A percentile compares a stretch with the other conserved stretches of the same genome.
Conservation (phyloP, 2,888 invertebrate species). For the Epiperipatus broadwayi region DNA sequence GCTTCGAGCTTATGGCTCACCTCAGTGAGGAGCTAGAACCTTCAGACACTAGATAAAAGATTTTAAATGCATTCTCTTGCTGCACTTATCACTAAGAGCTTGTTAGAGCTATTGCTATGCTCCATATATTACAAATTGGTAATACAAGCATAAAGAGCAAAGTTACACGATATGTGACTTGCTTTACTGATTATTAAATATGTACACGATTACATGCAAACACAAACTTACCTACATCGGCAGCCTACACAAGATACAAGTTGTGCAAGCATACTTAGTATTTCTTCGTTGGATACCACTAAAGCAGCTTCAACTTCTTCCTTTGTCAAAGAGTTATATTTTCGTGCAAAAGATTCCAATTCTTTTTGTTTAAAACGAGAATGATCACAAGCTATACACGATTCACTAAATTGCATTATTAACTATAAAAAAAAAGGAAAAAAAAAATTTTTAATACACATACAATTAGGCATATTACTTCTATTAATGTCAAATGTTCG, state of each 20-base stretch:
- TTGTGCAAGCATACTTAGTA: slow-evolving; percentile 64
- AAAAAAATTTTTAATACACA: slow-evolving; percentile 1
- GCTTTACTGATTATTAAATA: background rate
- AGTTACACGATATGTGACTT: no score
- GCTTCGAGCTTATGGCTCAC: no score
- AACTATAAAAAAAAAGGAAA: slow-evolving; percentile 40
- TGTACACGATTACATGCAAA: background rate
- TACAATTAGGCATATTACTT: no score
- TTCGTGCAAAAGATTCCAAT: slow-evolving; percentile 61
- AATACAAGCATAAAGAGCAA: no score
- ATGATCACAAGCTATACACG: slow-evolving; percentile 62
- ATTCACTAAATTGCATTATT: slow-evolving; percentile 74
- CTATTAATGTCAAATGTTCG: no score
- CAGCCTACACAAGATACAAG: slow-evolving; percentile 87
- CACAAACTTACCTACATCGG: slow-evolving; percentile 52
- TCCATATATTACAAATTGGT: no score
- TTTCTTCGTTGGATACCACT: slow-evolving; percentile 59
- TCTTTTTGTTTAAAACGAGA: slow-evolving; percentile 47
- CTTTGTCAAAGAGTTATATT: slow-evolving; percentile 52
- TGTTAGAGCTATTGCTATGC: no score
- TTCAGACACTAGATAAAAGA: no score
- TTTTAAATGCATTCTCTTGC: no score
- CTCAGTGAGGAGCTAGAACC: no score
- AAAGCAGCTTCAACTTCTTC: slow-evolving; percentile 59
- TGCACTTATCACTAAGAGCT: no score